Evolutionary conservation across 2,797 vertebrate species (phyloP).

Genomic region (Halcyon chelicuti): DNA sequence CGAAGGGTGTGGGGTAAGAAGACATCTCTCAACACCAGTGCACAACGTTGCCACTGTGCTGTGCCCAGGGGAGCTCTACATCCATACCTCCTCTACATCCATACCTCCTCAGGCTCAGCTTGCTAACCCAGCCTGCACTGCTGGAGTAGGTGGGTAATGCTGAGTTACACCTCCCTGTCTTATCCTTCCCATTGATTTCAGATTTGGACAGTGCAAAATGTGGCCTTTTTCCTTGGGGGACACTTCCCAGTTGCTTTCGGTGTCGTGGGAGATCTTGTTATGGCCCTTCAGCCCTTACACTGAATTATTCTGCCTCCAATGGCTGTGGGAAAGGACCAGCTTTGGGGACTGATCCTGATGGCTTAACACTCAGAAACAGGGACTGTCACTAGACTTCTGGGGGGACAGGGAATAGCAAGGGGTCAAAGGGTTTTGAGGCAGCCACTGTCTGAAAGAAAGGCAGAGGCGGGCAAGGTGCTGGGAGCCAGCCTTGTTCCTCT

Average conservation of each 20-base stretch:
- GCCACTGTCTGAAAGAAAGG: background rate
- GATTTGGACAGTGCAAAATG: background rate
- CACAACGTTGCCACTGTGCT: background rate
- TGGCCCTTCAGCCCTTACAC: background rate
- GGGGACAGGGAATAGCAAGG: background rate
- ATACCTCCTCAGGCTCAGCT: rapidly evolving
- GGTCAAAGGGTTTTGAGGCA: constrained; percentile 2
- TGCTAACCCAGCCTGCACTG: background rate
- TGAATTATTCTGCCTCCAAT: background rate
- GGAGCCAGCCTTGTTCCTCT: background rate
- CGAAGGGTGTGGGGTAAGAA: background rate
- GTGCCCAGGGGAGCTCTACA: background rate
- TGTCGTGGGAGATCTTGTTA: background rate
- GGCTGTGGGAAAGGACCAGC: constrained; percentile 23
- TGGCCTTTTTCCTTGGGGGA: background rate
- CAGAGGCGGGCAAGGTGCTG: constrained; percentile 7
- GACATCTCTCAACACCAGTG: background rate
- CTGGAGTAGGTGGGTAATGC: background rate
- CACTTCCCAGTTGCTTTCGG: rapidly evolving
- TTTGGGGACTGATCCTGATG: background rate
- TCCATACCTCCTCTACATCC: background rate
- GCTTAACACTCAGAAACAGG: constrained; percentile 18
- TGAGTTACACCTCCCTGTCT: background rate
- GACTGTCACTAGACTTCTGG: background rate
- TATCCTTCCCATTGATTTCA: background rate